Evolutionary conservation across 2,888 invertebrate species (phyloP), one percentile per base, ranked within the genome.

Genomic region (Sericinus montela): DNA sequence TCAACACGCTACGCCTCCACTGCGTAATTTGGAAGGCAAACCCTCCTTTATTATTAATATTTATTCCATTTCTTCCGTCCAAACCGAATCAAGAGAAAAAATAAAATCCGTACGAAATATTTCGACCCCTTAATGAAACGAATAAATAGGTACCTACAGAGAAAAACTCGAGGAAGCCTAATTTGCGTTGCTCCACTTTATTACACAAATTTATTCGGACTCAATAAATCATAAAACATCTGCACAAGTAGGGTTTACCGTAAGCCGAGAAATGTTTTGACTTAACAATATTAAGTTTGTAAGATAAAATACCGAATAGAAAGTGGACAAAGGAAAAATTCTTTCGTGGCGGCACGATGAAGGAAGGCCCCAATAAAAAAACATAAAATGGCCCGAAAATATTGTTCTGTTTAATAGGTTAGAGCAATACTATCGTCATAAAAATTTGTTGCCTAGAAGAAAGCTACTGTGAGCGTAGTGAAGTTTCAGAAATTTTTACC

Each of bases 11-110:
- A 69, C 71, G 71, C 73, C 80, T 76, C 71, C 72, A 71, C 75
- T 60, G 62, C 70, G 80, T 83, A 85, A 87, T 84, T 85, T 77
- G 71, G 75, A 73, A 80, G 76, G 85, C 82, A 85, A 85, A 84
- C 87, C 85, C 85, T 83, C 83, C 68, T 80, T 81, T 84, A 86
- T 86, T 87, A 87, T 87, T 87, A 87, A 88, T 88, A 87, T 88
- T 87, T 88, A 87, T 86, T 86, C 80, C 80, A 70, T 72, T 76
- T 71, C 69, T 75, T 71, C 72, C 73, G 72, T 75, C 71, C 72
- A 62, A 78, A 77, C 54, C 59, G 52, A 59, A 61, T 62, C 79
- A 71, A 71, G 67, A 72, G 70, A 75, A 80, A 80, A 73, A 63
- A 70, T 67, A 65, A 78, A 78, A 77, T 73, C 74, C 70, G 58